phyloP scores from a whole-genome alignment of 2,888 invertebrate species.

The Cyaniris semiargus region DNA sequence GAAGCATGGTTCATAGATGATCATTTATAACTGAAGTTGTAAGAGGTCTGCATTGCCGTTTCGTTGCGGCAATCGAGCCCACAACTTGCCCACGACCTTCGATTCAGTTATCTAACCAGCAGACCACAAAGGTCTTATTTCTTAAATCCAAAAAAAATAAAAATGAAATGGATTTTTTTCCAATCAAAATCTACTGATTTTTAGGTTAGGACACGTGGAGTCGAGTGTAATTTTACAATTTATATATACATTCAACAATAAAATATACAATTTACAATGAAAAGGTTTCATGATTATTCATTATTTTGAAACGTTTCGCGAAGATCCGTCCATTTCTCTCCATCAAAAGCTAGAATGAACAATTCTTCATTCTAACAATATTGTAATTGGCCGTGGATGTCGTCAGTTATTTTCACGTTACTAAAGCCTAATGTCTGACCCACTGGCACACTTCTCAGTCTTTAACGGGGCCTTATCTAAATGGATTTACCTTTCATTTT shows the following conservation, averaged over 20 bases:
- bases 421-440: constrained; percentile 19
- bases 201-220: too few species aligned
- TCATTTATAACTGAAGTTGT: neutral
- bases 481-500: constrained; percentile 22
- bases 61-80: constrained; percentile 9
- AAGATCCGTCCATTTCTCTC: neutral
- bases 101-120: neutral
- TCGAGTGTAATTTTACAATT: too few species aligned
- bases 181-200: too few species aligned
- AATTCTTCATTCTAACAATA: neutral
- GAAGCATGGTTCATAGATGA: neutral
- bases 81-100: constrained; percentile 14
- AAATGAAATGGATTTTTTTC: too few species aligned
- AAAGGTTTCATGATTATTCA: neutral
- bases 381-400: constrained; percentile 2
- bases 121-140: neutral
- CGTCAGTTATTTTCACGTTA: constrained; percentile 8
- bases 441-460: constrained; percentile 22
- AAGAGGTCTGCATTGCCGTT: neutral
- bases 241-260: too few species aligned
- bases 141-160: neutral
- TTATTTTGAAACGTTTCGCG: neutral
- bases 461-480: constrained; percentile 19
- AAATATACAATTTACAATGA: too few species aligned
- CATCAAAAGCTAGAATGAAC: neutral